Evolutionary conservation across 2,113 vertebrate genomes (phyloP).

Genomic region (Lepus europaeus): DNA sequence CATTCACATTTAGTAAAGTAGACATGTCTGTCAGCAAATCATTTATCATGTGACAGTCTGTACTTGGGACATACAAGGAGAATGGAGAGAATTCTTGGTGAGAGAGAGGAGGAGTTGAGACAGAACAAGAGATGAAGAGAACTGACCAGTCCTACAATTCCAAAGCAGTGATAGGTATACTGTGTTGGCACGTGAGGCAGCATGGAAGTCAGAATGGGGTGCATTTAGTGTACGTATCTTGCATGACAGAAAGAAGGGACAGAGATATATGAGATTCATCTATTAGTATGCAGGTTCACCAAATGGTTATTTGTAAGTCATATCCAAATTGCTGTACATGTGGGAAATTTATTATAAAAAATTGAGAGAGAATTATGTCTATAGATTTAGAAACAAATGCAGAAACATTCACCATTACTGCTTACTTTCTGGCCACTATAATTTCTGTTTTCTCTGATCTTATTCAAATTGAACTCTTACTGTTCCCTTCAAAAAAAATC

Average conservation of each 20-base stretch:
- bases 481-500: conserved; percentile 27
- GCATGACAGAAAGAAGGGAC: neutral
- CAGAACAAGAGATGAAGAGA: neutral
- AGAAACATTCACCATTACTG: accelerated
- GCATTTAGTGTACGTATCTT: neutral
- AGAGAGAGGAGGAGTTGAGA: neutral
- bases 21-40: neutral
- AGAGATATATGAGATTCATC: accelerated
- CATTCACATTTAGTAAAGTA: neutral
- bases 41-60: neutral
- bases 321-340: neutral
- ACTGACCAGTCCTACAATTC: accelerated
- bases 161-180: accelerated
- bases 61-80: too few species aligned
- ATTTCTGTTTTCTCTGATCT: conserved; percentile 11
- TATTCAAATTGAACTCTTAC: neutral
- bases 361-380: neutral
- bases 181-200: accelerated
- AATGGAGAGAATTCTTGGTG: neutral
- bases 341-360: neutral
- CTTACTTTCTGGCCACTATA: neutral
- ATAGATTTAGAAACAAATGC: neutral
- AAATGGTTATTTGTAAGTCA: neutral
- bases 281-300: neutral
- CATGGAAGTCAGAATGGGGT: too few species aligned